phyloP scores from a whole-genome alignment of 2,888 invertebrate species.

The Agrilus mali region DNA sequence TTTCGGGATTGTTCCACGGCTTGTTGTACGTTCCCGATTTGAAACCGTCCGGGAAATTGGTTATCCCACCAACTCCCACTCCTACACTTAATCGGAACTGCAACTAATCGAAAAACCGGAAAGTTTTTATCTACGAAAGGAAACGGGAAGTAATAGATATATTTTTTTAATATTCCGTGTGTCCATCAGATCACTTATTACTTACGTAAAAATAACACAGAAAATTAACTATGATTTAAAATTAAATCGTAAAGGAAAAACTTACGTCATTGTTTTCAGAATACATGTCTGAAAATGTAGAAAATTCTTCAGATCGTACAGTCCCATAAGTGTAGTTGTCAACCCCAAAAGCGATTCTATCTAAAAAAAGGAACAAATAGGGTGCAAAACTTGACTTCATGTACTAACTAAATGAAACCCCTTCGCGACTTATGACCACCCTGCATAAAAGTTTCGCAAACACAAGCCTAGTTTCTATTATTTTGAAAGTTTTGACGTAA shows the following conservation, averaged over 20 bases:
- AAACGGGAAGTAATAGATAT: conserved; percentile 7
- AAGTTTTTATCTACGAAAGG: conserved; percentile 6
- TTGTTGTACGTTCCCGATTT: conserved; percentile 36
- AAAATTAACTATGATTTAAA: no score
- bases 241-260: no score
- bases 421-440: no score
- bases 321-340: conserved; percentile 31
- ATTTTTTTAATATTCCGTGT: background rate
- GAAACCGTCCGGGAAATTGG: conserved; percentile 48
- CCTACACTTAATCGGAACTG: conserved; percentile 57
- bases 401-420: no score
- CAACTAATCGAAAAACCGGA: conserved; percentile 5
- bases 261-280: conserved; percentile 13
- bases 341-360: conserved; percentile 26
- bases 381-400: no score
- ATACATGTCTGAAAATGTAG: background rate
- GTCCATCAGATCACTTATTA: no score
- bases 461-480: no score
- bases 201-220: no score
- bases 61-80: conserved; percentile 55
- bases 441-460: no score
- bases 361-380: conserved; percentile 16
- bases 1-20: conserved; percentile 51
- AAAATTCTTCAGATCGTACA: conserved; percentile 11
- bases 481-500: no score